A percentile compares a stretch with the other conserved stretches of the same genome.
These are phyloP conservation scores for Tenthredo livida DNA, from an alignment of 2,888 invertebrate species.

Conservation along the genomic window DNA sequence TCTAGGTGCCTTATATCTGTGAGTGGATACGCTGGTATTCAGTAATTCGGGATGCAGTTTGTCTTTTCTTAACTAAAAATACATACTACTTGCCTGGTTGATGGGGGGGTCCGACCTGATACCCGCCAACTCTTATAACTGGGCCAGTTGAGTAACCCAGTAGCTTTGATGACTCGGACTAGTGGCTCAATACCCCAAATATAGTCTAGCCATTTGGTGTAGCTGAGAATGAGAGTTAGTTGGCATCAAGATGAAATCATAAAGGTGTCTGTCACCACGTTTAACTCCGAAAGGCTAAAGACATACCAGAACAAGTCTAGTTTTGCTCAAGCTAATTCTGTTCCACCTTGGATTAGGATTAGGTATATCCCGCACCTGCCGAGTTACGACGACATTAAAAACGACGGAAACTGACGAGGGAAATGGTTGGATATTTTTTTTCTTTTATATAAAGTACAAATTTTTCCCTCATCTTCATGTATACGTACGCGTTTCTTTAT, in stretches of 20 bases:
- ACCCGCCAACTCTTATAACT: conserved; percentile 73
- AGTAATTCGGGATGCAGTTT: conserved; percentile 63
- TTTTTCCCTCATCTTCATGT: too few relatives aligned
- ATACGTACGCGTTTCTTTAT: too few relatives aligned
- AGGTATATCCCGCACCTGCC: not conserved
- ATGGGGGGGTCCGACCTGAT: conserved; percentile 14
- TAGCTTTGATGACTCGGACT: not conserved
- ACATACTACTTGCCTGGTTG: conserved; percentile 54
- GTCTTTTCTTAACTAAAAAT: conserved; percentile 67
- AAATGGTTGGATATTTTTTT: too few relatives aligned
- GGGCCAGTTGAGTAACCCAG: conserved; percentile 70
- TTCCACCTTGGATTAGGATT: conserved; percentile 32
- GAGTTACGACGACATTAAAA: not conserved
- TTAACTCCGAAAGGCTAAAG: conserved; percentile 58
- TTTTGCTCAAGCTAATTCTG: conserved; percentile 46
- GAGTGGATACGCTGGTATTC: conserved; percentile 37
- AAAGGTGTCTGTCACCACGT: conserved; percentile 64
- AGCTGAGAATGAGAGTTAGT: conserved; percentile 55
- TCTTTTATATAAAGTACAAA: too few relatives aligned
- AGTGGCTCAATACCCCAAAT: conserved; percentile 48
- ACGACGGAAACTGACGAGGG: not conserved
- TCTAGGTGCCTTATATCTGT: not conserved
- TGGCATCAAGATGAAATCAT: conserved; percentile 62
- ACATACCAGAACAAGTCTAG: conserved; percentile 57
- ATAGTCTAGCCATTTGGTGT: conserved; percentile 29